Percentiles rank a stretch among this genome's conserved stretches.
Conservation (phyloP, 2,797 vertebrate species). For the Trematomus bernacchii region DNA sequence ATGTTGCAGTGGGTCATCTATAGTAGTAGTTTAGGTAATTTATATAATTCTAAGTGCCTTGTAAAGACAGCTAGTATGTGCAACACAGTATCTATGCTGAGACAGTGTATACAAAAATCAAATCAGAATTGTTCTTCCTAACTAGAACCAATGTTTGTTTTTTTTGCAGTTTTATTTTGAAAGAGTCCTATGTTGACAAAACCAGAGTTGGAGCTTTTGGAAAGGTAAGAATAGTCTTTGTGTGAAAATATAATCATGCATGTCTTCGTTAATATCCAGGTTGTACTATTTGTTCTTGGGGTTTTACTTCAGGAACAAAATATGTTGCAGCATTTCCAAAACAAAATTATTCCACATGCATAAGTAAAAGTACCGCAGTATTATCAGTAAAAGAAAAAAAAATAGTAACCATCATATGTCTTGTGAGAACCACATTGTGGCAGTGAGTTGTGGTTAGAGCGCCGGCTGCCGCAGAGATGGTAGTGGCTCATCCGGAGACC, state of each 20-base stretch:
- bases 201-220: constrained; percentile 93
- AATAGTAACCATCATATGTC: no score
- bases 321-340: background rate
- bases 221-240: constrained; percentile 85
- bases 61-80: background rate
- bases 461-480: no score
- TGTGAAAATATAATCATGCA: background rate
- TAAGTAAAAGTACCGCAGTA: no score
- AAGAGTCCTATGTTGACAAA: constrained; percentile 91
- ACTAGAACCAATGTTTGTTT: background rate
- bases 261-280: background rate
- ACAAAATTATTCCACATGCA: background rate
- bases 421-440: no score
- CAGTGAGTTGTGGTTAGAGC: no score
- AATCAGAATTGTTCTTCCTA: background rate
- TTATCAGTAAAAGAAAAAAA: no score
- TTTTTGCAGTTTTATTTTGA: constrained; percentile 83
- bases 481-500: no score
- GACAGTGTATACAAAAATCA: background rate
- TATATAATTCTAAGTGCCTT: background rate
- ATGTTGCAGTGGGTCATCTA: background rate
- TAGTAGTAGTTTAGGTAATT: background rate
- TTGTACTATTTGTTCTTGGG: background rate
- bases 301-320: background rate
- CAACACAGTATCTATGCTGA: background rate